phyloP scores from a whole-genome alignment of 2,888 invertebrate genomes.

The Xanthorhoe spadicearia region DNA sequence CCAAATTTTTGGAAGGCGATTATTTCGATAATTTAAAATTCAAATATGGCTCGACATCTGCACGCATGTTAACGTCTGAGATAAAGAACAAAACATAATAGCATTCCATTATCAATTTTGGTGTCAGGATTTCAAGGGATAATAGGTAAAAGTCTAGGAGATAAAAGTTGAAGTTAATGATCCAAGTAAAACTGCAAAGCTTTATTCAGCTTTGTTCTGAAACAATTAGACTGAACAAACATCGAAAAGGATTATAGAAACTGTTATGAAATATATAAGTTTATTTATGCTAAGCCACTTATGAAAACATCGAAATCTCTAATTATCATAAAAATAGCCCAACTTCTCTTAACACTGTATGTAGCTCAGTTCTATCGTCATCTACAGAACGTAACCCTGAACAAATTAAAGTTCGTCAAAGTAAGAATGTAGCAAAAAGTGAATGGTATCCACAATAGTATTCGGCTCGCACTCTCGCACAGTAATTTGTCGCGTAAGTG shows the following conservation, averaged over 20 bases:
- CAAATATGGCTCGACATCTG: constrained; percentile 18
- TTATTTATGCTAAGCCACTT: no score
- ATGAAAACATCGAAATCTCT: no score
- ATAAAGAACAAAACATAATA: background rate
- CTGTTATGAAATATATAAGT: no score
- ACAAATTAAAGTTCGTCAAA: background rate
- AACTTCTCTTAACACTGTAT: background rate
- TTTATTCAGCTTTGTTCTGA: no score
- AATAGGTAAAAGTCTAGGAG: no score
- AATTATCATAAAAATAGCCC: no score
- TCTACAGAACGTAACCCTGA: background rate
- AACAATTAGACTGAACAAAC: no score
- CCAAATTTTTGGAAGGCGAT: constrained; percentile 29
- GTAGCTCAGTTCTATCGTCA: background rate
- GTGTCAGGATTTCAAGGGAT: no score
- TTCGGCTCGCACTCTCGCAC: constrained; percentile 49
- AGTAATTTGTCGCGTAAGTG: constrained; percentile 59
- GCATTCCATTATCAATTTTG: no score
- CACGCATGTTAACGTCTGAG: background rate
- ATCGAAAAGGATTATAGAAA: no score
- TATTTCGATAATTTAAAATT: constrained; percentile 33
- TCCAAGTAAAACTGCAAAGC: no score
- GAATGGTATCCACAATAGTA: constrained; percentile 39
- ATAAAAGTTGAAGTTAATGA: no score
- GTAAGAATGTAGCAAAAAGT: constrained; percentile 35